Conservation (phyloP, 2,888 invertebrate genomes). For the Orchesella flavescens region DNA sequence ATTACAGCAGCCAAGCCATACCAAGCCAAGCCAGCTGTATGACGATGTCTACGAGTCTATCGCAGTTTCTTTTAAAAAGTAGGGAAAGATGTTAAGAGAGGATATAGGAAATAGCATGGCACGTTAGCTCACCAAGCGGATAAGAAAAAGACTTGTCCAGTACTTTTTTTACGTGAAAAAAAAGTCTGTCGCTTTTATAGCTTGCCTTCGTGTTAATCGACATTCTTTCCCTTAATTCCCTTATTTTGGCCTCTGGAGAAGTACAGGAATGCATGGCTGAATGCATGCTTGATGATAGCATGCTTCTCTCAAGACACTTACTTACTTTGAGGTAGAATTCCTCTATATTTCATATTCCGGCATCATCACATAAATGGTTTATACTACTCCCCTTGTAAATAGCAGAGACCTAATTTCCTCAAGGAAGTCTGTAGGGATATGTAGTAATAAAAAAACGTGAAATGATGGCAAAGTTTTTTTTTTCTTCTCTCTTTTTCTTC, state of each 20-base stretch:
- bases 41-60: constrained; percentile 2
- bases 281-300: too few species aligned
- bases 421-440: constrained; percentile 49
- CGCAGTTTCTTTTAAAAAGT: constrained; percentile 1
- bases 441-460: constrained; percentile 54
- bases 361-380: constrained; percentile 1
- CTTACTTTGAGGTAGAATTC: constrained; percentile 4
- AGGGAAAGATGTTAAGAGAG: neutral
- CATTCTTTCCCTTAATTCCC: constrained; percentile 61
- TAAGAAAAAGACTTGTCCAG: constrained; percentile 43
- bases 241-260: constrained; percentile 34
- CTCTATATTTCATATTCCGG: neutral
- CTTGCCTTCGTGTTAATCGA: constrained; percentile 58
- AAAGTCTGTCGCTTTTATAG: constrained; percentile 51
- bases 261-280: neutral
- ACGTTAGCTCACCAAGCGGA: constrained; percentile 24
- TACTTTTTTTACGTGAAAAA: constrained; percentile 56
- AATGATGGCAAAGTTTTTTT: constrained; percentile 57
- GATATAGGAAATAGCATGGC: neutral
- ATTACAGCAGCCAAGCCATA: neutral
- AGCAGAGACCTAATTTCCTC: constrained; percentile 59
- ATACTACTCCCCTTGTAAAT: constrained; percentile 48
- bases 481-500: constrained; percentile 8
- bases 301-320: neutral
- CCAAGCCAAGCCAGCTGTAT: neutral